Percentiles rank a stretch among this genome's conserved stretches.
phyloP scores from a whole-genome alignment of 2,113 vertebrate genomes.

The Semnornis frantzii region DNA sequence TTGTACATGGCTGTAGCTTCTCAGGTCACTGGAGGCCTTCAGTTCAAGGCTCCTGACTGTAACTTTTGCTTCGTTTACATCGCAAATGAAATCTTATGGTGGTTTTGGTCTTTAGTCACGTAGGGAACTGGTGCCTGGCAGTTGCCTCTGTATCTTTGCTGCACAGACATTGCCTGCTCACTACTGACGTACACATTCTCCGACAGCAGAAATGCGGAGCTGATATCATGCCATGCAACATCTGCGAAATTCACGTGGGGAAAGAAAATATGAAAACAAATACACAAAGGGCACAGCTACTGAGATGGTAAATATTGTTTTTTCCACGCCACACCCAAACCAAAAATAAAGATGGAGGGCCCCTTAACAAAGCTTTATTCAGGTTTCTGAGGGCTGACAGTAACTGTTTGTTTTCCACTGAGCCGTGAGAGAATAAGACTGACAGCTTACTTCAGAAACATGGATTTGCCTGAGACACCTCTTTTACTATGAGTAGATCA shows the following conservation, averaged over 20 bases:
- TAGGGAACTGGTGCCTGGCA: neutral
- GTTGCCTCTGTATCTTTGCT: neutral
- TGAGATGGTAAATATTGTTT: constrained; percentile 75
- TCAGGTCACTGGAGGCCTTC: neutral
- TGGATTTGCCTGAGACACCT: neutral
- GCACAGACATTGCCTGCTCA: neutral
- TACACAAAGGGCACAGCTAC: constrained; percentile 48
- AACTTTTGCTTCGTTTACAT: neutral
- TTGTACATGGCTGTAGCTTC: neutral
- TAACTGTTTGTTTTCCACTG: neutral
- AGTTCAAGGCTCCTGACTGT: neutral
- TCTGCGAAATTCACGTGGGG: constrained; percentile 45
- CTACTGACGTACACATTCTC: neutral
- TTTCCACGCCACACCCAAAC: constrained; percentile 70
- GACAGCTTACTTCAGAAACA: neutral
- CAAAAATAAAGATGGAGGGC: constrained; percentile 63
- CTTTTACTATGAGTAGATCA: neutral
- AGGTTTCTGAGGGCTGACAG: constrained; percentile 48
- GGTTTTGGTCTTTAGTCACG: neutral
- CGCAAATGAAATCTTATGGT: neutral
- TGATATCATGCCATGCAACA: neutral
- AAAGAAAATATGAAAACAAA: constrained; percentile 50
- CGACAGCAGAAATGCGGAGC: constrained; percentile 4
- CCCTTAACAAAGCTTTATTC: constrained; percentile 43
- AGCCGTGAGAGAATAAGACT: neutral